Conservation (phyloP, 2,797 vertebrate species). For the Sylvia borin region DNA sequence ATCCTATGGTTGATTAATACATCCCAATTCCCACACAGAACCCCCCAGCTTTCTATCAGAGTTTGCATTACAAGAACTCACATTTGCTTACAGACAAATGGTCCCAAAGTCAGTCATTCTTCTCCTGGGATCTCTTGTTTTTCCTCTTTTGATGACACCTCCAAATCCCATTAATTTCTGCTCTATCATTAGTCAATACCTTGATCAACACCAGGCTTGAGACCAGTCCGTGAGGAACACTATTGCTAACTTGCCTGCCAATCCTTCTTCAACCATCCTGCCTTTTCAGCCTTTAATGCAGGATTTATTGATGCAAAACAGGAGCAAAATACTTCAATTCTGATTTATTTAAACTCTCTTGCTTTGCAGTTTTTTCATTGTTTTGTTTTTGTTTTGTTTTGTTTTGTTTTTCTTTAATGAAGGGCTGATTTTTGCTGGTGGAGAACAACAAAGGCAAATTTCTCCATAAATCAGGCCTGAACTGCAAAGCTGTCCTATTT, state of each 20-base stretch:
- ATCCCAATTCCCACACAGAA: not conserved
- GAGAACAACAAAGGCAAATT: not conserved
- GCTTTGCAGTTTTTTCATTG: not conserved
- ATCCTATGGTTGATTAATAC: not conserved
- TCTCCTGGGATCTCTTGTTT: not conserved
- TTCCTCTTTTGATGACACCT: not conserved
- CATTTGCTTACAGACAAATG: not conserved
- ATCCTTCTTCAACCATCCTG: not conserved
- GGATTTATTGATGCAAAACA: slow-evolving; percentile 5
- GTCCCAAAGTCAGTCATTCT: not conserved
- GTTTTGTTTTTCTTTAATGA: not conserved
- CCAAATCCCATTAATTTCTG: not conserved
- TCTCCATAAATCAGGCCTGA: not conserved
- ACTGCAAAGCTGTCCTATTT: slow-evolving; percentile 10
- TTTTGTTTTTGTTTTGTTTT: too few relatives aligned
- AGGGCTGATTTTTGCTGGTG: not conserved
- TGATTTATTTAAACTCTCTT: not conserved
- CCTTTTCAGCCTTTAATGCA: not conserved
- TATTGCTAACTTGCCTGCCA: not conserved
- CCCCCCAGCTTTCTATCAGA: not conserved
- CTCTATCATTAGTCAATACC: not conserved
- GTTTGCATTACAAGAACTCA: not conserved
- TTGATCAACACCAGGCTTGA: not conserved
- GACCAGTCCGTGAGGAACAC: not conserved
- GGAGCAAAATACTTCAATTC: not conserved